Conservation (phyloP, 2,797 vertebrate genomes). For the Gallinago stenura region DNA sequence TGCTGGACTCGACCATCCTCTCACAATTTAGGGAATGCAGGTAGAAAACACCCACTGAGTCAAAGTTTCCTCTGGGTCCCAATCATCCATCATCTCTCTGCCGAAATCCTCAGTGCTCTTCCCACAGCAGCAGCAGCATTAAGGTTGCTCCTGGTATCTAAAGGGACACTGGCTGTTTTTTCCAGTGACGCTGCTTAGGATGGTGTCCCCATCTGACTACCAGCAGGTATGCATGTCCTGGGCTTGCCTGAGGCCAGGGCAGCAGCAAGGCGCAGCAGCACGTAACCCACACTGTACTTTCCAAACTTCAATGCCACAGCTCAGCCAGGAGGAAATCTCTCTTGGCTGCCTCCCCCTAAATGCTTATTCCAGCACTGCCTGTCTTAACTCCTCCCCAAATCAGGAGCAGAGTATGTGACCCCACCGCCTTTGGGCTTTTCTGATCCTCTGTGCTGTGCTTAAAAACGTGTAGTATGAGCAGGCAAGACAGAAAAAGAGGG, state of each 20-base stretch:
- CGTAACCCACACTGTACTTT: not conserved
- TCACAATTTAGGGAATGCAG: not conserved
- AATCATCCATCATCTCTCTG: not conserved
- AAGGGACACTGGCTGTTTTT: not conserved
- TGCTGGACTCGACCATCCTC: not conserved
- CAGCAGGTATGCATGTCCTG: not conserved
- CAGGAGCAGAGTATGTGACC: not conserved
- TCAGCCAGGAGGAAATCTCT: constrained; percentile 35
- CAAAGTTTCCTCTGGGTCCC: not conserved
- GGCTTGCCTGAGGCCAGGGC: not conserved
- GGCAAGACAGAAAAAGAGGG: not conserved
- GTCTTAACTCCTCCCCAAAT: not conserved
- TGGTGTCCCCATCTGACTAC: not conserved
- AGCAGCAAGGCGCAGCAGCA: not conserved
- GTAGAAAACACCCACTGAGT: not conserved
- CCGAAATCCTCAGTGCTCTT: not conserved
- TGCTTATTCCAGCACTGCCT: constrained; percentile 24
- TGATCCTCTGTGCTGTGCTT: not conserved
- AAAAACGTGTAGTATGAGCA: not conserved
- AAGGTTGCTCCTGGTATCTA: not conserved
- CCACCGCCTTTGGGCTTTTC: not conserved
- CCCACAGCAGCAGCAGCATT: not conserved
- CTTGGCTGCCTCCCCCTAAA: constrained; percentile 17
- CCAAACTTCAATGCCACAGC: not conserved
- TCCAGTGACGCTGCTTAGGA: not conserved